Evolutionary conservation across 2,888 invertebrate species (phyloP), one percentile per base, ranked within the genome.

Genomic region (Hydropsyche betteni): DNA sequence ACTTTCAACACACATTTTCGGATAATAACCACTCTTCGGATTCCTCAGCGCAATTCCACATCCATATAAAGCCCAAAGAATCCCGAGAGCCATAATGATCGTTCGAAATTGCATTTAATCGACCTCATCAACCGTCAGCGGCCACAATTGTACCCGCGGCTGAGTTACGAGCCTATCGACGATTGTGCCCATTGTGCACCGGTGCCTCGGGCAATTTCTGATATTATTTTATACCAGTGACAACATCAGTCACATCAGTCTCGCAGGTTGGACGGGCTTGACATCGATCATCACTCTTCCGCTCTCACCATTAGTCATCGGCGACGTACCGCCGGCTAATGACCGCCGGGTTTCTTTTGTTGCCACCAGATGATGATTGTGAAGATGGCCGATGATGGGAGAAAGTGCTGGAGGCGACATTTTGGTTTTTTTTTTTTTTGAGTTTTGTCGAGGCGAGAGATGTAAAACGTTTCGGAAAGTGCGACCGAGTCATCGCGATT

Each of bases 211-310:
- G 64, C 36, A 8, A 36, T 64, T 64, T 64, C n/a, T 36, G 64
- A 64, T 64, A 64, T 64, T 64, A 64, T 64, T 64, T 64, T n/a
- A 14, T n/a, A 6, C 16, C 55, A 14, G 33, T n/a, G 34, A 34
- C 34, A 34, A 64, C 64, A 64, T 64, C 64, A 64, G 64, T 64
- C 36, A 64, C 64, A 64, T 36, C 36, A 10, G 64, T 12, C n/a
- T 24, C 24, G 24, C 24, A 24, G 24, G 24, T 24, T 24, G 24
- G 24, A 24, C 24, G 24, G 58, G 24, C 64, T 36, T 64, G 64
- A 64, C 64, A 64, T 34, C 64, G 64, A 64, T 64, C 64, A 64
- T 64, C 64, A 64, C 36, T 64, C 64, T 64, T 64, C 64, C n/a
- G 44, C 44, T 36, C 36, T 64, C 36, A n/a, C 36, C 64, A 36